A percentile compares a stretch with the other conserved stretches of the same genome.
Conservation (phyloP, 2,888 invertebrate genomes). For the Buathra laborator region DNA sequence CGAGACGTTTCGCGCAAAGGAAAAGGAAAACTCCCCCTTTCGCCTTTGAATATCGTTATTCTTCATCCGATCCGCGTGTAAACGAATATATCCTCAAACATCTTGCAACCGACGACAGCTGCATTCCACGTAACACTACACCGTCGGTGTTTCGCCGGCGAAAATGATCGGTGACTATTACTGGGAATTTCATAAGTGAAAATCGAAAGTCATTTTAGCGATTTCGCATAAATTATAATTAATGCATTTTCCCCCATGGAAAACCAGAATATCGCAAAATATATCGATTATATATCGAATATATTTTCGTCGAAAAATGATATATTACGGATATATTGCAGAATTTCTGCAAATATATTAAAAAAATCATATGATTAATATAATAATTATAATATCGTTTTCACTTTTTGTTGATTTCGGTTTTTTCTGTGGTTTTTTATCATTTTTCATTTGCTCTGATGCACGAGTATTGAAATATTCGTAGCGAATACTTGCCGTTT, state of each 20-base stretch:
- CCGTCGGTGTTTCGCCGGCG: not conserved
- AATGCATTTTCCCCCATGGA: too few relatives aligned
- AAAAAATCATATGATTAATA: too few relatives aligned
- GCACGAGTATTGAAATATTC: constrained; percentile 1
- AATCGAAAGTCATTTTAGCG: not conserved
- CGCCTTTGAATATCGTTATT: not conserved
- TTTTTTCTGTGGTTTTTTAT: not conserved
- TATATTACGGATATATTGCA: too few relatives aligned
- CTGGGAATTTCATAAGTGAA: constrained; percentile 2
- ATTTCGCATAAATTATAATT: too few relatives aligned
- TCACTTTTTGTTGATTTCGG: too few relatives aligned
- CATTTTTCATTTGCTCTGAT: not conserved
- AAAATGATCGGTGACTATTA: not conserved
- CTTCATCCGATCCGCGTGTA: not conserved
- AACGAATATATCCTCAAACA: not conserved
- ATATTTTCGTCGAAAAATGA: too few relatives aligned
- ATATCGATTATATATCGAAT: too few relatives aligned
- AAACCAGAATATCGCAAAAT: not conserved
- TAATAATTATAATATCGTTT: too few relatives aligned
- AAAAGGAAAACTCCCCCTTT: not conserved
- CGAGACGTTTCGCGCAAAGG: not conserved
- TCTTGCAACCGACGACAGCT: constrained; percentile 21
- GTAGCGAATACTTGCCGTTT: not conserved
- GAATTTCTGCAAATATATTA: too few relatives aligned
- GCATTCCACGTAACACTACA: not conserved